A percentile compares a stretch with the other conserved stretches of the same genome.
These are phyloP conservation scores for Tetragonula carbonaria DNA, from an alignment of 2,888 invertebrate genomes.

Conservation along the genomic window DNA sequence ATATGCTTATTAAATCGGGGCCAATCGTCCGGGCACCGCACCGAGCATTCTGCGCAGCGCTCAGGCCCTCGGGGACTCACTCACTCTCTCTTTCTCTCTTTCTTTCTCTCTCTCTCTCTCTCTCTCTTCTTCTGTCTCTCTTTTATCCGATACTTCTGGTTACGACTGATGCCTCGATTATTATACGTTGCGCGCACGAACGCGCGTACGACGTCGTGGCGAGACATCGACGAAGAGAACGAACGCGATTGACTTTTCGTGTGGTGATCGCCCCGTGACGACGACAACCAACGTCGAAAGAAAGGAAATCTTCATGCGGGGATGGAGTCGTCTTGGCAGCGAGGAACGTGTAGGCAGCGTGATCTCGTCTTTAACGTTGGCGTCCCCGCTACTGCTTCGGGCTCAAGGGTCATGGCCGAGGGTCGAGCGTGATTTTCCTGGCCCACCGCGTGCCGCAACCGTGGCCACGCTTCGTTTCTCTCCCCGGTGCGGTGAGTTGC, in stretches of 20 bases:
- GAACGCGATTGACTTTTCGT: background rate
- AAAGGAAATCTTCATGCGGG: background rate
- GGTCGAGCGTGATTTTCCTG: slow-evolving; percentile 73
- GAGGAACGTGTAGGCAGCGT: slow-evolving; percentile 13
- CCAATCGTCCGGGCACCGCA: slow-evolving; percentile 52
- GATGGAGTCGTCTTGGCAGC: background rate
- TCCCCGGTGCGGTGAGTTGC: slow-evolving; percentile 19
- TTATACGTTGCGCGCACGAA: slow-evolving; percentile 51
- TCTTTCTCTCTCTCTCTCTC: background rate
- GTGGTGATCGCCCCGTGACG: background rate
- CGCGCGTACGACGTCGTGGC: slow-evolving; percentile 42
- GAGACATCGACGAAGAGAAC: slow-evolving; percentile 46
- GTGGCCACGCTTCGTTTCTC: slow-evolving; percentile 64
- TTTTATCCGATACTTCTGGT: slow-evolving; percentile 15
- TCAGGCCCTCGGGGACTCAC: slow-evolving; percentile 27
- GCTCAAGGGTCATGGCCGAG: slow-evolving; percentile 59
- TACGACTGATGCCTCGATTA: slow-evolving; percentile 21
- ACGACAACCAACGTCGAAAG: background rate
- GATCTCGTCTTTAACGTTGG: slow-evolving; percentile 46
- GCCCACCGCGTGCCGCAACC: slow-evolving; percentile 62
- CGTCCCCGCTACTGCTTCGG: slow-evolving; percentile 54
- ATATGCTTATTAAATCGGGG: slow-evolving; percentile 78
- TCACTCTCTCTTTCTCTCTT: background rate
- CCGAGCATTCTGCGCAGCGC: slow-evolving; percentile 13
- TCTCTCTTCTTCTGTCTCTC: background rate